phyloP scores from a whole-genome alignment of 2,797 vertebrate genomes.

The Sebastes kiyomatsui region DNA sequence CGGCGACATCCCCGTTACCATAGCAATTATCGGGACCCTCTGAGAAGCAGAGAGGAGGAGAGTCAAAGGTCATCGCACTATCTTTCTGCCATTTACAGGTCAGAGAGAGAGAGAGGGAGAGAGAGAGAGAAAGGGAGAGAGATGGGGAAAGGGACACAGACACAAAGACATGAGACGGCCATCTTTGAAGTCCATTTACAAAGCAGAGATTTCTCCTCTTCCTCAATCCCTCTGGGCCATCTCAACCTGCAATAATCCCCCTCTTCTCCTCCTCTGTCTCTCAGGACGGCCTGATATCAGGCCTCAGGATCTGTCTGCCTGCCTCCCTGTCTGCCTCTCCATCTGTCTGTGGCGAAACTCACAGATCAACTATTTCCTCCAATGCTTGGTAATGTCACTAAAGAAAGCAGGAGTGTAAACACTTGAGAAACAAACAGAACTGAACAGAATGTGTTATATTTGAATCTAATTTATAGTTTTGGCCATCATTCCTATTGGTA shows the following conservation, averaged over 20 bases:
- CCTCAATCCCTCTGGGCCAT: slow-evolving; percentile 69
- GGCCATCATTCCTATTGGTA: not conserved
- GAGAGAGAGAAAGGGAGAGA: not conserved
- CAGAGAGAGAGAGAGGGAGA: slow-evolving; percentile 27
- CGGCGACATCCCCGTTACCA: slow-evolving; percentile 71
- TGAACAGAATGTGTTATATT: not conserved
- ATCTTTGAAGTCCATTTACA: slow-evolving; percentile 88
- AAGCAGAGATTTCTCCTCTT: slow-evolving; percentile 78
- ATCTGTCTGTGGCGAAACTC: not conserved
- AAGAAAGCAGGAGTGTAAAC: not conserved
- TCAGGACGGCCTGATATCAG: slow-evolving; percentile 56
- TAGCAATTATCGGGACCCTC: slow-evolving; percentile 83
- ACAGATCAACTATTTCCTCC: not conserved
- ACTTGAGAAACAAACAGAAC: not conserved
- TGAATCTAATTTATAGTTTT: too few species aligned
- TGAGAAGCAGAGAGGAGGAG: slow-evolving; percentile 66
- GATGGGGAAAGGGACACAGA: slow-evolving; percentile 41
- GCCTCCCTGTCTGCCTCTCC: slow-evolving; percentile 14
- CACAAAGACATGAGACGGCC: slow-evolving; percentile 78
- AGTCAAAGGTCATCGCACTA: slow-evolving; percentile 79
- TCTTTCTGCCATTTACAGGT: slow-evolving; percentile 86
- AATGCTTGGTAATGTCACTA: not conserved
- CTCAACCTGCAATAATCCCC: slow-evolving; percentile 69
- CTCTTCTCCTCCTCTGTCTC: slow-evolving; percentile 54
- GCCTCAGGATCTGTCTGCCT: slow-evolving; percentile 58